Percentiles rank a stretch among this genome's conserved stretches.
Evolutionary conservation across 1,140 invertebrate species (phyloP).

Genomic region (Phocides pigmalion): DNA sequence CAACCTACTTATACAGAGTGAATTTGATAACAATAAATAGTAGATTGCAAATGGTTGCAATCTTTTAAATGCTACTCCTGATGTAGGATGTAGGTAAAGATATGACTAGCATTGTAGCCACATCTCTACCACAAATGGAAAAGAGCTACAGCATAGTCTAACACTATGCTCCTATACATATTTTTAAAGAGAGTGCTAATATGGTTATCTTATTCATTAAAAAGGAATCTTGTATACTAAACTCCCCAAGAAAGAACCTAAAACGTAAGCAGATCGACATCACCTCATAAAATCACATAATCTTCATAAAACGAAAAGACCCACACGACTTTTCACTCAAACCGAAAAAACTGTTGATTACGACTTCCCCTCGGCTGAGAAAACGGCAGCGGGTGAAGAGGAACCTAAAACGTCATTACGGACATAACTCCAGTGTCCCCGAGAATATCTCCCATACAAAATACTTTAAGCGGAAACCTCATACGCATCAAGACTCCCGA

Average conservation of each 20-base stretch:
- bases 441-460: slow-evolving; percentile 68
- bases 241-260: slow-evolving; percentile 4
- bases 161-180: no score
- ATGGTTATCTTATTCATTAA: no score
- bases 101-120: no score
- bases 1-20: no score
- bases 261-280: slow-evolving; percentile 24
- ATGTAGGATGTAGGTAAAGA: no score
- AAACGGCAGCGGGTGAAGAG: slow-evolving; percentile 58
- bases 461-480: slow-evolving; percentile 80
- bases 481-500: slow-evolving; percentile 76
- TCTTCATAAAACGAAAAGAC: slow-evolving; percentile 38
- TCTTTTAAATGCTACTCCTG: no score
- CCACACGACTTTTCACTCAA: slow-evolving; percentile 46
- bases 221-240: background rate
- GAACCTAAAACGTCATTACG: slow-evolving; percentile 73
- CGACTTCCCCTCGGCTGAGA: slow-evolving; percentile 38
- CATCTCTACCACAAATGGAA: no score
- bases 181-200: no score
- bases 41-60: no score
- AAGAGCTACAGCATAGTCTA: no score
- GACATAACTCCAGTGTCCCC: slow-evolving; percentile 55
- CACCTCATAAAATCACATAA: slow-evolving; percentile 12
- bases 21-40: no score
- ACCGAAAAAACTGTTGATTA: slow-evolving; percentile 48